Conservation (phyloP, 2,888 invertebrate species). For the Xestia rhomboidea region DNA sequence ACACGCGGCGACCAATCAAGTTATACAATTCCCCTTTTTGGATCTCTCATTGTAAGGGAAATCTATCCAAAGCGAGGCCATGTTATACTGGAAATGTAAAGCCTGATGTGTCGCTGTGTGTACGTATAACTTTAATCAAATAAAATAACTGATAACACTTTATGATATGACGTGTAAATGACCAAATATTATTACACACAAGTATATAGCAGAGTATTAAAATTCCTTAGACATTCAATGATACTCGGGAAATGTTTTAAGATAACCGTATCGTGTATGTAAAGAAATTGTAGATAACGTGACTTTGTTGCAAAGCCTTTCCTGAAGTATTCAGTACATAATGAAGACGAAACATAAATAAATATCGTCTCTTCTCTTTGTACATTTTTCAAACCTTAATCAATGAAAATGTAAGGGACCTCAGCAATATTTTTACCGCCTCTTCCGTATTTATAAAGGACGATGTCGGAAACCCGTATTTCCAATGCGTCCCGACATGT, state of each 20-base stretch:
- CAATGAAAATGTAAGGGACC: background rate
- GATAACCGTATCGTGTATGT: constrained; percentile 35
- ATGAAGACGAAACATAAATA: background rate
- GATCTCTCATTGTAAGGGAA: too few species aligned
- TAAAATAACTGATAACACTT: constrained; percentile 30
- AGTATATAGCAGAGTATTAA: constrained; percentile 43
- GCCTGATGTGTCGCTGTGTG: too few species aligned
- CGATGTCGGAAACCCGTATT: background rate
- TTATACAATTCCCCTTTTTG: background rate
- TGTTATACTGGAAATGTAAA: too few species aligned
- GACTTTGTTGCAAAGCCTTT: background rate
- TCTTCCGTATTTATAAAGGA: background rate
- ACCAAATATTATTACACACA: constrained; percentile 30
- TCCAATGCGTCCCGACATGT: background rate
- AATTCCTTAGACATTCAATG: constrained; percentile 56
- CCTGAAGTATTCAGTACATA: background rate
- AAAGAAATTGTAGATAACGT: constrained; percentile 18
- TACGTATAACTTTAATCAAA: background rate
- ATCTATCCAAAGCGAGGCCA: too few species aligned
- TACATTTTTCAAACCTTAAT: background rate
- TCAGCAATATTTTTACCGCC: background rate
- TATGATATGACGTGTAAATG: constrained; percentile 27
- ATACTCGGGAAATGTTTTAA: constrained; percentile 16
- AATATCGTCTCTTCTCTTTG: background rate
- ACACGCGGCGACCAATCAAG: background rate